A percentile compares a stretch with the other conserved stretches of the same genome.
These are phyloP conservation scores for Lophius piscatorius DNA, from an alignment of 2,113 vertebrate species.

Conservation along the genomic window DNA sequence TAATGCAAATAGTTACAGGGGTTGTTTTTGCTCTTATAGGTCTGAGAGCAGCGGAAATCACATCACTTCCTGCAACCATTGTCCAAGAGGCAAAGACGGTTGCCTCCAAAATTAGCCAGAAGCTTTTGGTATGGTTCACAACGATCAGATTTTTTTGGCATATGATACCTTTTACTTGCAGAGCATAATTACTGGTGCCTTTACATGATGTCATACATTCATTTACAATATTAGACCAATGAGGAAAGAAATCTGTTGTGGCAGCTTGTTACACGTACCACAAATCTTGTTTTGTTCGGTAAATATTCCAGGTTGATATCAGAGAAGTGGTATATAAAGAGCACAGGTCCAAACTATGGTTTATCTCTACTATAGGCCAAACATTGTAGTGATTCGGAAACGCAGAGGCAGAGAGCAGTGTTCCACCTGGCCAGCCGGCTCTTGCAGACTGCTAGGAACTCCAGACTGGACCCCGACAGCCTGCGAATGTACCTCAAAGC, in stretches of 20 bases:
- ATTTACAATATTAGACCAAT: no score
- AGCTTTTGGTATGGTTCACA: slow-evolving; percentile 85
- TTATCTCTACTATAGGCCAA: slow-evolving; percentile 77
- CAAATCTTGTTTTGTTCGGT: no score
- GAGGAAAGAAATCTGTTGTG: no score
- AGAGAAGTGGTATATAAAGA: no score
- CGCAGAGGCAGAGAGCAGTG: slow-evolving; percentile 80
- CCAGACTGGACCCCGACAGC: slow-evolving; percentile 86
- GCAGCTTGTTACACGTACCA: no score
- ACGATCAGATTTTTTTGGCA: slow-evolving; percentile 14
- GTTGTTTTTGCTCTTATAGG: slow-evolving; percentile 73
- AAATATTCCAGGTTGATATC: no score
- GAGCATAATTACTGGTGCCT: no score
- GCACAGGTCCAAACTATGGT: background rate
- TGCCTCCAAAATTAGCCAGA: slow-evolving; percentile 81
- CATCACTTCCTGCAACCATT: slow-evolving; percentile 84
- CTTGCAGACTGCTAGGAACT: slow-evolving; percentile 90
- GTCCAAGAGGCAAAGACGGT: slow-evolving; percentile 88
- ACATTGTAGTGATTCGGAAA: slow-evolving; percentile 84
- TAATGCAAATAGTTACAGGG: background rate
- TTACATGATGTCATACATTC: no score
- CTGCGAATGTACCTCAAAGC: slow-evolving; percentile 88
- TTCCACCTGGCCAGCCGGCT: slow-evolving; percentile 88
- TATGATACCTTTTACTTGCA: no score
- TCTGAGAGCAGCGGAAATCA: slow-evolving; percentile 91